phyloP scores from a whole-genome alignment of 2,888 invertebrate genomes.

The Noctua janthina region DNA sequence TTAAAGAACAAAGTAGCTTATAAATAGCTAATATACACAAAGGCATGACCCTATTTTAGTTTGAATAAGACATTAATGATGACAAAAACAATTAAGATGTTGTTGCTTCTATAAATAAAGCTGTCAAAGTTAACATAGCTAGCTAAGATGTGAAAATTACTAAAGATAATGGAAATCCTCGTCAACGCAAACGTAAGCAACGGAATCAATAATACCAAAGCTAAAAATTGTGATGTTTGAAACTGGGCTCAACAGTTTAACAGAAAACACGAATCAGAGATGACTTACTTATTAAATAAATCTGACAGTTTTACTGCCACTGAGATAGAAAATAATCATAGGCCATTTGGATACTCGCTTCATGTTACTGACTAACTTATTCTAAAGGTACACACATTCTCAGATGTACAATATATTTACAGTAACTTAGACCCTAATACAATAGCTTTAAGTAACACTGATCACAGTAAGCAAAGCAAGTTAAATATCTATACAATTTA shows the following conservation, averaged over 20 bases:
- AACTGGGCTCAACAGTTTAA: slow-evolving; percentile 84
- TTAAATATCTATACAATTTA: slow-evolving; percentile 48
- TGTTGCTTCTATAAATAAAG: slow-evolving; percentile 19
- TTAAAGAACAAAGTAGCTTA: background rate
- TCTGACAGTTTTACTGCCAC: slow-evolving; percentile 56
- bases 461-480: slow-evolving; percentile 71
- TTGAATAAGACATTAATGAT: background rate
- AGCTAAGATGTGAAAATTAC: background rate
- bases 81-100: background rate
- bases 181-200: too few relatives aligned
- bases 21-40: background rate
- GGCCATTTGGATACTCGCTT: slow-evolving; percentile 85
- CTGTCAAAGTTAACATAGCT: slow-evolving; percentile 13
- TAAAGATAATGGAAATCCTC: slow-evolving; percentile 12
- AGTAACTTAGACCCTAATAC: slow-evolving; percentile 30
- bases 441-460: slow-evolving; percentile 53
- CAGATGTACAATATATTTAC: slow-evolving; percentile 45
- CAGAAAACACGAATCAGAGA: slow-evolving; percentile 75
- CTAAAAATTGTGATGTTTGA: slow-evolving; percentile 74
- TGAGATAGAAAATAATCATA: slow-evolving; percentile 64
- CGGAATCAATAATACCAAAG: slow-evolving; percentile 32
- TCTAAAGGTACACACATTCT: slow-evolving; percentile 13
- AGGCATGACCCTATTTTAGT: background rate
- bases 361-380: slow-evolving; percentile 57
- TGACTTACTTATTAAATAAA: slow-evolving; percentile 37